Percentiles rank a stretch among this genome's conserved stretches.
Evolutionary conservation across 2,113 vertebrate genomes (phyloP).

Genomic region (Psilopsiagon aymara): DNA sequence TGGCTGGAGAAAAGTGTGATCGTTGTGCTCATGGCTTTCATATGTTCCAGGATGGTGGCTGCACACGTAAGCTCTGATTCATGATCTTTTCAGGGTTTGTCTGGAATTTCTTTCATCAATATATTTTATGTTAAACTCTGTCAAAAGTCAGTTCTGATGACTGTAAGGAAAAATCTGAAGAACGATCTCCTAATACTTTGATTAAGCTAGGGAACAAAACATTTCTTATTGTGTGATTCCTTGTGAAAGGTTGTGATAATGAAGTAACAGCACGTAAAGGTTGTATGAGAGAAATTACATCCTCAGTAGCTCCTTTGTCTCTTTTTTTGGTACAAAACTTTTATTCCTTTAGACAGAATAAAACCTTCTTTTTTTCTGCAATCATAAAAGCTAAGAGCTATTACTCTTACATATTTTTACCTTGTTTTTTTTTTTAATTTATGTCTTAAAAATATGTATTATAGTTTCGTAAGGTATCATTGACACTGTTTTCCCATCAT

Average conservation of each 20-base stretch:
- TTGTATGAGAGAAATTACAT: not conserved
- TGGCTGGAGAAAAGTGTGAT: constrained; percentile 85
- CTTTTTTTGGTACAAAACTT: not conserved
- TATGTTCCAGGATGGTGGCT: constrained; percentile 76
- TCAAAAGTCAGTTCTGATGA: not conserved
- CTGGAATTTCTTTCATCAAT: not conserved
- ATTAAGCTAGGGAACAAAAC: not conserved
- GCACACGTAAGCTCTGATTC: constrained; percentile 79
- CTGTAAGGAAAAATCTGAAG: not conserved
- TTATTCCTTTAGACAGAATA: not conserved
- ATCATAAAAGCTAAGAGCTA: not conserved
- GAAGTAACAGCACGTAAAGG: not conserved
- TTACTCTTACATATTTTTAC: not conserved
- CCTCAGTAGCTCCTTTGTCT: not conserved
- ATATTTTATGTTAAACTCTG: not conserved
- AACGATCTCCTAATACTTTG: not conserved
- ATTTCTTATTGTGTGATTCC: not conserved
- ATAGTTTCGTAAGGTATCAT: not conserved
- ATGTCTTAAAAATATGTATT: not conserved
- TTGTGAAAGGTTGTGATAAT: not conserved
- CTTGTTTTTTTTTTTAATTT: not conserved
- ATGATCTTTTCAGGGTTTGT: not conserved
- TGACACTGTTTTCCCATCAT: not conserved
- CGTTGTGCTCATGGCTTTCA: constrained; percentile 85
- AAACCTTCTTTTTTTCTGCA: not conserved